phyloP scores from a whole-genome alignment of 2,888 invertebrate species.

The Stenodema calcarata region DNA sequence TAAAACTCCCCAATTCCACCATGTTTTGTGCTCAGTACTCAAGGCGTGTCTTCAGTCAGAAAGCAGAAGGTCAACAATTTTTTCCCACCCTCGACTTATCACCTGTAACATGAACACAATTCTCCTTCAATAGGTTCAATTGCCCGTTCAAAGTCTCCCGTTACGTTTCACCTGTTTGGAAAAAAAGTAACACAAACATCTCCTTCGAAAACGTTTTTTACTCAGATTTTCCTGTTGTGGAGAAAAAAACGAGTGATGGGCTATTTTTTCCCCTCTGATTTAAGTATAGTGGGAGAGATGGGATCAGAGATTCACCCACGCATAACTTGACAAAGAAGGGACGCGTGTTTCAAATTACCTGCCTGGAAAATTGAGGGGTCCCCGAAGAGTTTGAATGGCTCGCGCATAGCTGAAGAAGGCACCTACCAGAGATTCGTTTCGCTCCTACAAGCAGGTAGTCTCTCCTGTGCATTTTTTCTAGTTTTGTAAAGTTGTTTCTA shows the following conservation, averaged over 20 bases:
- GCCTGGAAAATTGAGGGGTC: slow-evolving; percentile 10
- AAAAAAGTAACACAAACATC: background rate
- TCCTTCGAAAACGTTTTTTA: background rate
- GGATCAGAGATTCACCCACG: background rate
- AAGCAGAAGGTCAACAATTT: background rate
- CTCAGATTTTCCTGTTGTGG: background rate
- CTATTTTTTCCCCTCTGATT: background rate
- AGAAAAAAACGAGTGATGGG: background rate
- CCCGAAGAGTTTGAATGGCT: background rate
- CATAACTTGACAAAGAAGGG: background rate
- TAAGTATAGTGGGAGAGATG: background rate
- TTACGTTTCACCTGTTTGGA: background rate
- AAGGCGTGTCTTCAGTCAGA: background rate
- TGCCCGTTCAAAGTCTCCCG: background rate
- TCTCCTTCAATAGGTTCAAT: background rate
- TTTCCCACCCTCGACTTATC: background rate
- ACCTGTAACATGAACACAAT: background rate
- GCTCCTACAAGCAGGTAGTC: background rate
- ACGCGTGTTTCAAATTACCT: slow-evolving; percentile 25
- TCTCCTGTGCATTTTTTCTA: background rate
- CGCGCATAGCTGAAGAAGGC: background rate
- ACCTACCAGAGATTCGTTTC: background rate
- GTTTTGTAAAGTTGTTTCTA: background rate
- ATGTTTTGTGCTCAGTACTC: no score
- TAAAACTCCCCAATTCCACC: no score